Evolutionary conservation across 2,113 vertebrate species (phyloP), one percentile per base, ranked within the genome.

Genomic region (Puma concolor): DNA sequence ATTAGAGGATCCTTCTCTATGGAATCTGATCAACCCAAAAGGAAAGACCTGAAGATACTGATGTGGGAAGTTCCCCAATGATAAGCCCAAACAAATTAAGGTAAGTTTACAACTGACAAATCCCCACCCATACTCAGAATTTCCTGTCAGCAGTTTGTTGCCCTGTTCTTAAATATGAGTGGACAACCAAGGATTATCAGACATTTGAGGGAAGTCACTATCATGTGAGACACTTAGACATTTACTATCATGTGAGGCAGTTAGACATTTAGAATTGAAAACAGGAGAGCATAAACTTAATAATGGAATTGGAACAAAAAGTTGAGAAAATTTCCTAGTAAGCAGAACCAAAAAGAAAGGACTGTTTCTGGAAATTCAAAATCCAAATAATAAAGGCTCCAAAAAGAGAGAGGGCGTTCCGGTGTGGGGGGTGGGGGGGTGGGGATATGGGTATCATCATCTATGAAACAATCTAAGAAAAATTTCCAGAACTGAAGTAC

Each of bases 401-500:
- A 76, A 82, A 57, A 93, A 86, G 21, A 87, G 21, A 77, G n/a
- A 38, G 57, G 57, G 57, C 6, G 2, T 54, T 60, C 57, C 17
- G 8, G 7, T 9, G 21, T 3, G 12, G 9, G 50, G 77, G 6
- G 57, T 16, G n/a, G 29, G 44, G 23, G 7, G 9, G 5, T 31
- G 1, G 2, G 52, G 19, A 52, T 31, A 72, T 9, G 3, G n/a
- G 29, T 52, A 31, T 44, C 66, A 0, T 74, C 48, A 85, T 38
- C 57, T 83, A 76, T 76, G 64, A 95, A 87, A 91, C 76, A 88
- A 66, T 89, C 36, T 81, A 92, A 89, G 48, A 91, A 94, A 92
- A 85, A 63, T 74, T 79, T 50, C 38, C 44, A 27, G 17, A 79
- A 79, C 23, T 31, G 5, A 95, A 96, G 14, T 86, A 54, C n/a